A percentile compares a stretch with the other conserved stretches of the same genome.
These are phyloP conservation scores for Mythimna ferrago DNA, from an alignment of 2,888 invertebrate species.

Conservation along the genomic window DNA sequence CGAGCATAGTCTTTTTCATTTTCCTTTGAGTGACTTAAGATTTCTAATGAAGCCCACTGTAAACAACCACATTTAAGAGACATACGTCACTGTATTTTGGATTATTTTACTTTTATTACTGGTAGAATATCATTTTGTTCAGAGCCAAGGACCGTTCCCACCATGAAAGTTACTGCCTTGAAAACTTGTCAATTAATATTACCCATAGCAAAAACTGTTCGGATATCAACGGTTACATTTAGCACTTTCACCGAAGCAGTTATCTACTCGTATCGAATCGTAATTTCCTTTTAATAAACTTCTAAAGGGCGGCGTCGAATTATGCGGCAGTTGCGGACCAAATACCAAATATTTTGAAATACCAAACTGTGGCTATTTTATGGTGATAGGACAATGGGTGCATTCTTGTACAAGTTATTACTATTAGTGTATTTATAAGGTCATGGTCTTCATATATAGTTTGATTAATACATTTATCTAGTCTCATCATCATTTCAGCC, in stretches of 20 bases:
- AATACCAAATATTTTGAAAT: conserved; percentile 52
- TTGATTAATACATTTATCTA: background rate
- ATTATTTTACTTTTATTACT: too few species aligned
- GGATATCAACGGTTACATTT: conserved; percentile 33
- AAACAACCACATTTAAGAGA: too few species aligned
- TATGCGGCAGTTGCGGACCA: conserved; percentile 9
- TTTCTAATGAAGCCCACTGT: too few species aligned
- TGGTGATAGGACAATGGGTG: background rate
- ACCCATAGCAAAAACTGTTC: conserved; percentile 36
- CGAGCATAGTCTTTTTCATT: too few species aligned
- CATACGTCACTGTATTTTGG: too few species aligned
- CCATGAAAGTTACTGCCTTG: background rate
- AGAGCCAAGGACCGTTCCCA: background rate
- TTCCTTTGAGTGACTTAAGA: too few species aligned
- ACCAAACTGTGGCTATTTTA: conserved; percentile 29
- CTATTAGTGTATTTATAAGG: background rate
- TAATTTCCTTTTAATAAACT: conserved; percentile 55
- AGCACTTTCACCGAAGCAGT: conserved; percentile 47
- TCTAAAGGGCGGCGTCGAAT: conserved; percentile 36
- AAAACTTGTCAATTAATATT: conserved; percentile 30
- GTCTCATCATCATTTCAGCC: too few species aligned
- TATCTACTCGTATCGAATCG: conserved; percentile 37
- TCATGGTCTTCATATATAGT: background rate
- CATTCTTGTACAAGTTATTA: conserved; percentile 25
- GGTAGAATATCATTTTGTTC: background rate